Evolutionary conservation across 2,797 vertebrate genomes (phyloP).

Genomic region (Tokudaia tokunoshimensis): DNA sequence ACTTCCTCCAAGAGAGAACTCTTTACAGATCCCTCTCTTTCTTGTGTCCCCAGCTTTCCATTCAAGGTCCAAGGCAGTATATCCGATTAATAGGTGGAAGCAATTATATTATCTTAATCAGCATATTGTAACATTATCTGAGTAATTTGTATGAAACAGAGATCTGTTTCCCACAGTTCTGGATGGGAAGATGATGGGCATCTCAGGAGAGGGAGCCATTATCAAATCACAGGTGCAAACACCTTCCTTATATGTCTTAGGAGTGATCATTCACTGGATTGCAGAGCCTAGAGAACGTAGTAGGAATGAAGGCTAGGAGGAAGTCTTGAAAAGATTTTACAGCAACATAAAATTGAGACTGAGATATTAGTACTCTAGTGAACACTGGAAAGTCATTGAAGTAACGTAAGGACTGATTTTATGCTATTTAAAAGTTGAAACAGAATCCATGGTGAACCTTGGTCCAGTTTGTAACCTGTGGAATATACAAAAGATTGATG

Average conservation of each 20-base stretch:
- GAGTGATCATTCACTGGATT: background rate
- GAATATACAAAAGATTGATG: background rate
- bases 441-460: background rate
- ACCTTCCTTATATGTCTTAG: background rate
- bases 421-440: constrained; percentile 24
- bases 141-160: background rate
- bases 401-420: background rate
- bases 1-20: background rate
- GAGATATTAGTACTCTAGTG: background rate
- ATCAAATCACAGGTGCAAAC: background rate
- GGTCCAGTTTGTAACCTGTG: background rate
- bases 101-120: background rate
- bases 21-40: background rate
- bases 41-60: background rate
- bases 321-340: background rate
- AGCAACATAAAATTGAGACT: background rate
- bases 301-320: background rate
- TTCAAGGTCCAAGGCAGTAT: background rate
- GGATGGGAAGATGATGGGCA: background rate
- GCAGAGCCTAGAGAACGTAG: background rate
- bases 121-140: background rate
- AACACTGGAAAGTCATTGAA: background rate
- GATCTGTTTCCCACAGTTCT: background rate
- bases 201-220: background rate
- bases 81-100: background rate